Evolutionary conservation across 2,113 vertebrate genomes (phyloP).

Genomic region (Proterorhinus semilunaris): DNA sequence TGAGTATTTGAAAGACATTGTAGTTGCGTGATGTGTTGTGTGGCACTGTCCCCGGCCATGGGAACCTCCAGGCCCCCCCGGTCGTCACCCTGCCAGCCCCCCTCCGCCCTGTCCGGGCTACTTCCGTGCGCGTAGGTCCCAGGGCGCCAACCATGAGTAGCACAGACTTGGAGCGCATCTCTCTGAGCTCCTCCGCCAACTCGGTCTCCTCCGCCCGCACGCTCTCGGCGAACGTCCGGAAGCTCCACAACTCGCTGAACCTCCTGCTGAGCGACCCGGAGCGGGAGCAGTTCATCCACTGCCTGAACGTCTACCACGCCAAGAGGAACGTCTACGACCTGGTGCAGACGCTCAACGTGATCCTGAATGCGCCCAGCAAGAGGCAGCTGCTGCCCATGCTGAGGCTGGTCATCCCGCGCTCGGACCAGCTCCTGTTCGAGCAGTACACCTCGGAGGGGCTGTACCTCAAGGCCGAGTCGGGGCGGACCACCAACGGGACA

Average conservation of each 20-base stretch:
- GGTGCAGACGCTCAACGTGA: slow-evolving; percentile 90
- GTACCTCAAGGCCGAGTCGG: slow-evolving; percentile 80
- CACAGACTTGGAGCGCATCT: slow-evolving; percentile 86
- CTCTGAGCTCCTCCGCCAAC: slow-evolving; percentile 85
- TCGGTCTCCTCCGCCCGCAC: slow-evolving; percentile 84
- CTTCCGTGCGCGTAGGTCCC: slow-evolving; percentile 5
- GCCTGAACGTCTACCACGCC: slow-evolving; percentile 93
- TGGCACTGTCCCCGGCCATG: not conserved
- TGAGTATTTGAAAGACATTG: no score
- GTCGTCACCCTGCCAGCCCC: slow-evolving; percentile 14
- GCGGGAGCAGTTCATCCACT: slow-evolving; percentile 94
- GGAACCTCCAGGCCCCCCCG: slow-evolving; percentile 15
- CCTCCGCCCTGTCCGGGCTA: slow-evolving; percentile 45
- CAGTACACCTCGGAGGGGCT: slow-evolving; percentile 95
- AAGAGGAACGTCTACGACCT: slow-evolving; percentile 96
- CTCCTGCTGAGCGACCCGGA: slow-evolving; percentile 89
- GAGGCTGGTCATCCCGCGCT: slow-evolving; percentile 91
- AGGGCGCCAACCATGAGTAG: slow-evolving; percentile 79
- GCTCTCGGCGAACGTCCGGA: slow-evolving; percentile 90
- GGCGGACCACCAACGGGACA: slow-evolving; percentile 62
- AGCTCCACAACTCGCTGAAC: slow-evolving; percentile 92
- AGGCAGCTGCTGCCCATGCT: slow-evolving; percentile 93
- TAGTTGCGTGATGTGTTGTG: not conserved
- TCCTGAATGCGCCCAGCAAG: slow-evolving; percentile 89
- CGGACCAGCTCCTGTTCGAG: slow-evolving; percentile 96